A percentile compares a stretch with the other conserved stretches of the same genome.
Conservation (phyloP, 2,888 invertebrate species). For the Oligia latruncula region DNA sequence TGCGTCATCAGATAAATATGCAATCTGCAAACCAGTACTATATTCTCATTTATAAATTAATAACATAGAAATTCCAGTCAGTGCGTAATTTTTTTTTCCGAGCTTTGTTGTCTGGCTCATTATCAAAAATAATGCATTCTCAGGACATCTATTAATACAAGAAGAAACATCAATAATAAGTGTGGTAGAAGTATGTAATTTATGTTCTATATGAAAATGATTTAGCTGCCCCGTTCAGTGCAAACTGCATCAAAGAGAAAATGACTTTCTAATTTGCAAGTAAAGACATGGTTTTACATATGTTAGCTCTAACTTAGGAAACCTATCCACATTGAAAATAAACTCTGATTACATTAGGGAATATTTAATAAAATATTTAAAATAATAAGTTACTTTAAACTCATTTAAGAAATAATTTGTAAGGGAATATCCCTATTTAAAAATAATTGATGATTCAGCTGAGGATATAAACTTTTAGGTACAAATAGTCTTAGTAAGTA, state of each 20-base stretch:
- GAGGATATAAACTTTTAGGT: not conserved
- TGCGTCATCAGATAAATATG: constrained; percentile 31
- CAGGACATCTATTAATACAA: not conserved
- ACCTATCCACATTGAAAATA: not conserved
- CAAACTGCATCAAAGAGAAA: constrained; percentile 46
- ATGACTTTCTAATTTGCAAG: constrained; percentile 53
- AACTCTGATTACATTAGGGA: not conserved
- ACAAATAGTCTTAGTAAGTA: not conserved
- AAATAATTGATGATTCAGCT: constrained; percentile 17
- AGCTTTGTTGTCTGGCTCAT: not conserved
- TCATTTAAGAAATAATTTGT: not conserved
- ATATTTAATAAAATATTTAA: not conserved
- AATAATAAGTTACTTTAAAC: not conserved
- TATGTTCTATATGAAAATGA: constrained; percentile 20
- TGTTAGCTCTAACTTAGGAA: not conserved
- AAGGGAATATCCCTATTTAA: not conserved
- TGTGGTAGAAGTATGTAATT: constrained; percentile 6
- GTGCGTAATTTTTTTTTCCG: not conserved
- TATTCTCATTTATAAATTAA: not conserved
- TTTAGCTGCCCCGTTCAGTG: not conserved
- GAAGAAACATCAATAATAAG: not conserved
- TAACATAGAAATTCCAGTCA: not conserved
- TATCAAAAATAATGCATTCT: not conserved
- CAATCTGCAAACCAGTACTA: constrained; percentile 7
- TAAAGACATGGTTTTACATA: constrained; percentile 15